Conservation (phyloP, 1,140 invertebrate genomes). For the Meteorus sp. region DNA sequence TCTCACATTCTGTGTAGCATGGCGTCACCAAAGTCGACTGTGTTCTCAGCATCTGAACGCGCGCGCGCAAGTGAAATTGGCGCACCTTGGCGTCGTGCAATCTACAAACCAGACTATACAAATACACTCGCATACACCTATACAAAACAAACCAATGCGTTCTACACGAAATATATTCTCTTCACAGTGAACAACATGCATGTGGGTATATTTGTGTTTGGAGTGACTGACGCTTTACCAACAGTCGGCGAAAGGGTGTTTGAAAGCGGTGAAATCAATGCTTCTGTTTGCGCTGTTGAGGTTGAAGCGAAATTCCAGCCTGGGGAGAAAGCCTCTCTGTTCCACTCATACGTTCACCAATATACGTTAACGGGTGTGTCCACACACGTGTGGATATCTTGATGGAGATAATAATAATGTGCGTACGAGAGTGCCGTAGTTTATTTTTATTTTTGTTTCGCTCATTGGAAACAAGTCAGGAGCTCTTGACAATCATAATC, state of each 20-base stretch:
- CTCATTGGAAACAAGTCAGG: conserved; percentile 16
- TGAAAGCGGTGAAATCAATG: conserved; percentile 60
- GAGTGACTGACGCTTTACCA: conserved; percentile 48
- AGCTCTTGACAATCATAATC: conserved; percentile 27
- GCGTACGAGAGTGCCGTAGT: conserved; percentile 2
- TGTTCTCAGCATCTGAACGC: too few species aligned
- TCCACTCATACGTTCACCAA: too few species aligned
- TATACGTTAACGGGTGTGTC: conserved; percentile 23
- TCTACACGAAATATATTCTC: too few species aligned
- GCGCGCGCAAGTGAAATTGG: too few species aligned
- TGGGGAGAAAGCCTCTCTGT: background rate
- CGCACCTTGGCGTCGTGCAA: too few species aligned
- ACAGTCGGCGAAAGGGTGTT: conserved; percentile 40
- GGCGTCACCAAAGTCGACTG: too few species aligned
- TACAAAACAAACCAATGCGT: too few species aligned
- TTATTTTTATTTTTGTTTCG: conserved; percentile 16
- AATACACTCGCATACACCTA: too few species aligned
- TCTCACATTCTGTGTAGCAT: too few species aligned
- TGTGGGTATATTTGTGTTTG: conserved; percentile 14
- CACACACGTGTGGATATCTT: conserved; percentile 11
- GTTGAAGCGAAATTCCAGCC: conserved; percentile 53
- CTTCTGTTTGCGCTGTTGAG: conserved; percentile 59
- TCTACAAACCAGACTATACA: too few species aligned
- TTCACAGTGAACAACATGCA: background rate
- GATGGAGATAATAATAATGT: background rate